A percentile compares a stretch with the other conserved stretches of the same genome.
These are phyloP conservation scores for Carassius carassius DNA, from an alignment of 2,113 vertebrate genomes.

Conservation along the genomic window DNA sequence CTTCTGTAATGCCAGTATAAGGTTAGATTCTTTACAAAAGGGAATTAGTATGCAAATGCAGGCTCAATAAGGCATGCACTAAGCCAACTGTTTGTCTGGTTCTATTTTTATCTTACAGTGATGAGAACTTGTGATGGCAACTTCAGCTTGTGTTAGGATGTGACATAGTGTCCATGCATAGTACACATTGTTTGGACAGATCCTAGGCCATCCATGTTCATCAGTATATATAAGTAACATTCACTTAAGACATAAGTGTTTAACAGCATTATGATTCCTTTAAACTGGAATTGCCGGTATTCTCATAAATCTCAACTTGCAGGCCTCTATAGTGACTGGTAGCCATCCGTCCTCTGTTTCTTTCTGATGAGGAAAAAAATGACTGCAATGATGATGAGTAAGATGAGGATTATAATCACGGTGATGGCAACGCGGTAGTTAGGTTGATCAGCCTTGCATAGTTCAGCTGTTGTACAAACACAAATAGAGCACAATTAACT, in stretches of 20 bases:
- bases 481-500: background rate
- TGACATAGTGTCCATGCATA: background rate
- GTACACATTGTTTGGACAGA: background rate
- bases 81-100: background rate
- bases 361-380: conserved; percentile 75
- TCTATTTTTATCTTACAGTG: background rate
- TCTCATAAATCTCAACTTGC: background rate
- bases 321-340: conserved; percentile 79
- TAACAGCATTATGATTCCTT: background rate
- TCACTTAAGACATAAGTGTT: background rate
- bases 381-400: conserved; percentile 79
- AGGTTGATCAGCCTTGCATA: conserved; percentile 62
- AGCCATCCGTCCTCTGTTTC: conserved; percentile 66
- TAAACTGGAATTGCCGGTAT: background rate
- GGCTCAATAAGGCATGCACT: background rate
- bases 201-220: background rate
- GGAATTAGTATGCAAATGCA: background rate
- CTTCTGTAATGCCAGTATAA: background rate
- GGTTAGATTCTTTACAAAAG: conserved; percentile 1
- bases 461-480: conserved; percentile 66
- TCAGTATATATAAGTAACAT: background rate
- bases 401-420: conserved; percentile 75
- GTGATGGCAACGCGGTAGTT: conserved; percentile 75
- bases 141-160: background rate
- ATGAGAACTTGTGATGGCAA: background rate